A percentile compares a stretch with the other conserved stretches of the same genome.
These are phyloP conservation scores for Drosophila rufa DNA, from an alignment of 1,140 invertebrate species.

Conservation along the genomic window DNA sequence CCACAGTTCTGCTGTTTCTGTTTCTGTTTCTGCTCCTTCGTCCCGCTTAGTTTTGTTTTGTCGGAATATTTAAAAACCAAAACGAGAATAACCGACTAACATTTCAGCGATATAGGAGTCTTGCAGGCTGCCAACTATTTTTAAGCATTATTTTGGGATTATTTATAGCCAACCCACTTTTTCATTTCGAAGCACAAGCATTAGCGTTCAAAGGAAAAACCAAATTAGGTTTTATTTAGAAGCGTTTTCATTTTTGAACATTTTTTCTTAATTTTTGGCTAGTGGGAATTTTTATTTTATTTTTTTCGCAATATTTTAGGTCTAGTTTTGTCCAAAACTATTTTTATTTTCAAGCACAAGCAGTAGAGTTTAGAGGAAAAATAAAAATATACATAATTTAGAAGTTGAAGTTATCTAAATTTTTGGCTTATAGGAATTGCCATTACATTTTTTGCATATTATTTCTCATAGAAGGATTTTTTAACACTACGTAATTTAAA, in stretches of 20 bases:
- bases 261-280: too few relatives aligned
- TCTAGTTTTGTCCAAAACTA: not conserved
- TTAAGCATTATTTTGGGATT: not conserved
- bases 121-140: too few relatives aligned
- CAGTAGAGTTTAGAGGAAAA: not conserved
- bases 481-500: too few relatives aligned
- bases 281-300: too few relatives aligned
- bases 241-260: too few relatives aligned
- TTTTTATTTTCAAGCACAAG: not conserved
- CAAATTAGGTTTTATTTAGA: too few relatives aligned
- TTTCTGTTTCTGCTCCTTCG: conserved; percentile 17
- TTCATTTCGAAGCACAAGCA: too few relatives aligned
- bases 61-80: not conserved
- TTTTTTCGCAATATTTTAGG: not conserved
- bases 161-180: too few relatives aligned
- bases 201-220: too few relatives aligned
- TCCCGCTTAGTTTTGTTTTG: conserved; percentile 38
- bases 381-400: not conserved
- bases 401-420: not conserved
- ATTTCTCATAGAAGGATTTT: too few relatives aligned
- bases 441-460: too few relatives aligned
- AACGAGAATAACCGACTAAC: not conserved
- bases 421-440: too few relatives aligned
- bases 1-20: conserved; percentile 1
- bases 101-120: not conserved